phyloP scores from a whole-genome alignment of 2,888 invertebrate species.

The Apocheima hispidaria region DNA sequence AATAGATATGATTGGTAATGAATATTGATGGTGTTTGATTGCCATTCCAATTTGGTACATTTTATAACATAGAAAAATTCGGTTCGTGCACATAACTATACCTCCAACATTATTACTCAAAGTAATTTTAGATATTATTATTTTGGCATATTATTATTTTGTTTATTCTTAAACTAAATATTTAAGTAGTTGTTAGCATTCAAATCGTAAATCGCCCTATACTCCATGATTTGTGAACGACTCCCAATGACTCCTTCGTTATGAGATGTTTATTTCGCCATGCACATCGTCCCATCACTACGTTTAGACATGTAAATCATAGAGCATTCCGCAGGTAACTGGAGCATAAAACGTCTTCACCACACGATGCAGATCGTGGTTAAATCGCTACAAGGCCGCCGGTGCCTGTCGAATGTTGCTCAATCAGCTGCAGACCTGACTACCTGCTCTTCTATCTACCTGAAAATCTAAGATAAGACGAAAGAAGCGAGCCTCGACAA shows the following conservation, averaged over 20 bases:
- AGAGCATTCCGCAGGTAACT: conserved; percentile 20
- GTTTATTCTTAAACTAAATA: neutral
- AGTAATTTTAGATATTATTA: too few species aligned
- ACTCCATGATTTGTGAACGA: neutral
- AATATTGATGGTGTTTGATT: too few species aligned
- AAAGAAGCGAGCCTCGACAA: neutral
- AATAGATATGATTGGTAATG: too few species aligned
- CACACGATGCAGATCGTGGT: conserved; percentile 8
- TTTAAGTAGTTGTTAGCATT: neutral
- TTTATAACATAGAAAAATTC: too few species aligned
- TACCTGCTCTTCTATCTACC: neutral
- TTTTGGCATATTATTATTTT: too few species aligned
- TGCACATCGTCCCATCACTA: neutral
- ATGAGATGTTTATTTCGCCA: conserved; percentile 14
- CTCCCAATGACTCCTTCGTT: neutral
- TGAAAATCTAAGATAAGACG: neutral
- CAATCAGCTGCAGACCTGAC: neutral
- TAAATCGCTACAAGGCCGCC: conserved; percentile 11
- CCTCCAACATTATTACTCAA: too few species aligned
- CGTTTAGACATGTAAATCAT: conserved; percentile 20
- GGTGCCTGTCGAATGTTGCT: conserved; percentile 2
- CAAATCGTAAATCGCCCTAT: neutral
- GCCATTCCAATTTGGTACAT: too few species aligned
- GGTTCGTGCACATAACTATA: too few species aligned
- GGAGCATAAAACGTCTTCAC: conserved; percentile 16